Percentiles rank a stretch among this genome's conserved stretches.
phyloP scores from a whole-genome alignment of 1,140 invertebrate genomes.

The Augochlora pura region DNA sequence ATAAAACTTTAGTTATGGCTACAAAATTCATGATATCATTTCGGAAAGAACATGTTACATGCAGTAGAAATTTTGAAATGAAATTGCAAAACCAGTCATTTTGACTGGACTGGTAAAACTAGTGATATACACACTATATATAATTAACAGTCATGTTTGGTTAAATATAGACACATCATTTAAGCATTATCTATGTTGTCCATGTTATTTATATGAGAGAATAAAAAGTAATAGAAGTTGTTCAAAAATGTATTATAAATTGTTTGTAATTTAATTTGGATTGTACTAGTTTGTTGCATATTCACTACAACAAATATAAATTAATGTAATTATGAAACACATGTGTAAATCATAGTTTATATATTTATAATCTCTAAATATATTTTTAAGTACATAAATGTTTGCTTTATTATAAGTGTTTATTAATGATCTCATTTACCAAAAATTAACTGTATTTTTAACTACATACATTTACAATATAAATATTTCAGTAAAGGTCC shows the following conservation, averaged over 20 bases:
- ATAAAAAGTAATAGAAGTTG: conserved; percentile 1
- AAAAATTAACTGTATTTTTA: neutral
- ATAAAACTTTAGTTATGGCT: too few species aligned
- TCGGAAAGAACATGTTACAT: too few species aligned
- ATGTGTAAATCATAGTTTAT: conserved; percentile 34
- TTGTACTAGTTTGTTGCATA: neutral
- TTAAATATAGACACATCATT: neutral
- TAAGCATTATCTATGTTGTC: neutral
- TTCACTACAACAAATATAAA: conserved; percentile 1
- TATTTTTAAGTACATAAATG: conserved; percentile 15
- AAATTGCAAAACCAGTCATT: too few species aligned
- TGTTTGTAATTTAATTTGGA: conserved; percentile 4
- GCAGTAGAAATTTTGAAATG: too few species aligned
- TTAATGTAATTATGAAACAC: conserved; percentile 37
- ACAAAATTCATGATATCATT: too few species aligned
- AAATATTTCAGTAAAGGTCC: neutral
- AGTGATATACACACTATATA: neutral
- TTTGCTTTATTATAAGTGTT: conserved; percentile 5
- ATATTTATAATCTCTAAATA: conserved; percentile 23
- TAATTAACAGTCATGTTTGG: neutral
- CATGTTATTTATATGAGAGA: conserved; percentile 14
- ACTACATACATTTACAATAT: conserved; percentile 16
- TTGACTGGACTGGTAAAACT: too few species aligned
- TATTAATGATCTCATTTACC: neutral
- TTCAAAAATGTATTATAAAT: neutral